Conservation (phyloP, 2,113 vertebrate genomes). For the Bos indicus region DNA sequence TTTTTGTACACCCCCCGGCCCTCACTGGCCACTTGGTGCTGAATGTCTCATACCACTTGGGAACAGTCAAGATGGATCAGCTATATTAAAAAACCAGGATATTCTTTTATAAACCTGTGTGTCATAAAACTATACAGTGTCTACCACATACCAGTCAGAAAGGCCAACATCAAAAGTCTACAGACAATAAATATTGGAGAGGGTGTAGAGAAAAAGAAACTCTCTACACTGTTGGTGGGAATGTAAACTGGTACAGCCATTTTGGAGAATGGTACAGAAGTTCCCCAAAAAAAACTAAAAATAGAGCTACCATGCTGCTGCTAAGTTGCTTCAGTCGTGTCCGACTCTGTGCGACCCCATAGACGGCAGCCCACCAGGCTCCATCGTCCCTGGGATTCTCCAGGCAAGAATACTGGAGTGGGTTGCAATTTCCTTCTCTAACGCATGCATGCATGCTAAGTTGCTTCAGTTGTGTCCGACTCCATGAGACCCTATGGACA, state of each 20-base stretch:
- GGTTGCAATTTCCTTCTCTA: background rate
- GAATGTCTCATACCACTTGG: background rate
- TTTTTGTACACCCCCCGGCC: too few species aligned
- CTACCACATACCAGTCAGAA: background rate
- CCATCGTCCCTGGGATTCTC: background rate
- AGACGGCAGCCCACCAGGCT: accelerated
- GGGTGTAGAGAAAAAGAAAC: background rate
- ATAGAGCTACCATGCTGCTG: background rate
- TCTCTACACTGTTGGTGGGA: background rate
- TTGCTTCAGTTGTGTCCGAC: accelerated
- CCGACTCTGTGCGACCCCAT: background rate
- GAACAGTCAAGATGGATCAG: background rate
- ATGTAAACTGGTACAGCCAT: background rate
- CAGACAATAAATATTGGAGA: background rate
- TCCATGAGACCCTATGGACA: background rate
- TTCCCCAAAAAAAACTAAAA: background rate
- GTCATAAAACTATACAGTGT: background rate
- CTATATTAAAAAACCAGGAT: background rate
- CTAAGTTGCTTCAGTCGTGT: background rate
- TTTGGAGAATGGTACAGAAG: background rate
- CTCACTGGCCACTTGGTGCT: background rate
- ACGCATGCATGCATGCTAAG: background rate
- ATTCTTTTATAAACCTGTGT: background rate
- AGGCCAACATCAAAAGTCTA: background rate
- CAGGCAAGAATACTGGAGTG: background rate